Percentiles rank a stretch among this genome's conserved stretches.
Conservation (phyloP, 2,888 invertebrate species). For the Dryobotodes eremita region DNA sequence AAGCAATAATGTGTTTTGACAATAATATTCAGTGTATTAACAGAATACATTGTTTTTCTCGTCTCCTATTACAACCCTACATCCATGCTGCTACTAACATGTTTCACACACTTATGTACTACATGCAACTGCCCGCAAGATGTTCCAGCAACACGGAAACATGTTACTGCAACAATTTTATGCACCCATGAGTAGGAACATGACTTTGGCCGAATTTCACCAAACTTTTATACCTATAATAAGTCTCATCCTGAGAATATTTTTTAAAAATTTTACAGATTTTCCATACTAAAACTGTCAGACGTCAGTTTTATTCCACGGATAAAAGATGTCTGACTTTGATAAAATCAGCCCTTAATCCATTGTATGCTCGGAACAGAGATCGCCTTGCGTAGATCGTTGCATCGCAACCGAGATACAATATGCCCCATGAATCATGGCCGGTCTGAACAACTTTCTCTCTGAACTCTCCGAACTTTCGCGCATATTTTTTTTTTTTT, state of each 20-base stretch:
- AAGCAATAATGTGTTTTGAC: slow-evolving; percentile 7
- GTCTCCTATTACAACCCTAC: background rate
- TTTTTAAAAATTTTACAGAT: too few species aligned
- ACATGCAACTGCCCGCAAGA: background rate
- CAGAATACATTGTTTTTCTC: slow-evolving; percentile 14
- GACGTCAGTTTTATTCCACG: too few species aligned
- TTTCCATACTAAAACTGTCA: too few species aligned
- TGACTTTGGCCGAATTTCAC: too few species aligned
- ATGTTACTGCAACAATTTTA: background rate
- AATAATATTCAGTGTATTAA: background rate
- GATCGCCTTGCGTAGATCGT: background rate
- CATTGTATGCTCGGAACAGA: background rate
- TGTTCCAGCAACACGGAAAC: background rate
- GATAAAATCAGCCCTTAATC: too few species aligned
- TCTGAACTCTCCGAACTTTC: background rate
- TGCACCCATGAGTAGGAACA: background rate
- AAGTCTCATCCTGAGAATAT: too few species aligned
- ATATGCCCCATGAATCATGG: background rate
- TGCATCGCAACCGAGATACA: background rate
- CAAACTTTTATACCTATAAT: too few species aligned
- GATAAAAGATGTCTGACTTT: too few species aligned
- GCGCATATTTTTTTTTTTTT: too few species aligned
- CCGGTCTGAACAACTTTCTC: background rate
- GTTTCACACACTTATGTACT: too few species aligned
- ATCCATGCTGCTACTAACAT: background rate